Conservation (phyloP, 2,888 invertebrate genomes). For the Lycocerus yunnanus region DNA sequence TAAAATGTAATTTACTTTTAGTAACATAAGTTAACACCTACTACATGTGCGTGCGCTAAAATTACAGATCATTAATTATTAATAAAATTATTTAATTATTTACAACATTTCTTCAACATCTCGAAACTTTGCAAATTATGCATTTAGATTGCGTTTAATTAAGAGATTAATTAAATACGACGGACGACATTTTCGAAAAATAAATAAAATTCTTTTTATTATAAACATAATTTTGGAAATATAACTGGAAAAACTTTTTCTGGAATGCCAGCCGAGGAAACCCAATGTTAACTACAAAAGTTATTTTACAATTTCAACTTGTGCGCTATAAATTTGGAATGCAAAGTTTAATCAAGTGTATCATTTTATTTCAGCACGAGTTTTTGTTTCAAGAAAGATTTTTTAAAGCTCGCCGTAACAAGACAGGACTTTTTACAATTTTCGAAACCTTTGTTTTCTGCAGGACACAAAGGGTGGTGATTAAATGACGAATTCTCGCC, state of each 20-base stretch:
- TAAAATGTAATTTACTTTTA: constrained; percentile 3
- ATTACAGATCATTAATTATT: not conserved
- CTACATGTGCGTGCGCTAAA: not conserved
- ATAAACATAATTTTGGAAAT: not conserved
- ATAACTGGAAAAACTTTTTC: not conserved
- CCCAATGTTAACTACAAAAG: not conserved
- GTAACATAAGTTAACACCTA: not conserved
- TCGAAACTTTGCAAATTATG: not conserved
- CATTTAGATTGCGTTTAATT: not conserved
- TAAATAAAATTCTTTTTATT: not conserved
- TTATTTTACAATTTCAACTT: not conserved
- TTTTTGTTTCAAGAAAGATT: not conserved
- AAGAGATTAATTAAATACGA: not conserved
- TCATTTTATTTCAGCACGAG: not conserved
- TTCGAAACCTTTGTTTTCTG: not conserved
- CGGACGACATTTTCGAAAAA: not conserved
- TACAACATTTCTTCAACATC: not conserved
- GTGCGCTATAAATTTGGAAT: not conserved
- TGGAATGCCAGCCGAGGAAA: not conserved
- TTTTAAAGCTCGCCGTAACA: not conserved
- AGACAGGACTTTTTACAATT: not conserved
- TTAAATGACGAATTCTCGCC: not conserved
- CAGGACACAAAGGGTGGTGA: not conserved
- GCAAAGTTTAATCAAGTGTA: not conserved
- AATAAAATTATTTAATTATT: not conserved